A percentile compares a stretch with the other conserved stretches of the same genome.
These are phyloP conservation scores for Zophobas morio DNA, from an alignment of 1,140 invertebrate species.

Conservation along the genomic window DNA sequence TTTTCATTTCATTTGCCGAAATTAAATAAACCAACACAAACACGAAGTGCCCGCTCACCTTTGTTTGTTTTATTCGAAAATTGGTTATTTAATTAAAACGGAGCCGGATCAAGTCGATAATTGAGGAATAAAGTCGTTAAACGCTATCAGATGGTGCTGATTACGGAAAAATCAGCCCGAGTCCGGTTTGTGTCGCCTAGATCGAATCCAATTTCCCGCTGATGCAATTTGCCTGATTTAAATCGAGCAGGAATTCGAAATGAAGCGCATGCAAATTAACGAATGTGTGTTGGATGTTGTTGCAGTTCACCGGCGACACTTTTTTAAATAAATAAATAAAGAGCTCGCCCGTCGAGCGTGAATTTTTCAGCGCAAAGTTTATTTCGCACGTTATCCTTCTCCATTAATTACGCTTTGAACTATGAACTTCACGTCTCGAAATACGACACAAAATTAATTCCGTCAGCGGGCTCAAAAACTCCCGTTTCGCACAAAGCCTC, in stretches of 20 bases:
- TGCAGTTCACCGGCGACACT: too few species aligned
- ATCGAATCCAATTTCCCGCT: too few species aligned
- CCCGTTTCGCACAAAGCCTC: background rate
- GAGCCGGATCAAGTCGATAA: background rate
- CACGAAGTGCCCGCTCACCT: background rate
- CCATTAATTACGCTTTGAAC: background rate
- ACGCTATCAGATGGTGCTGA: background rate
- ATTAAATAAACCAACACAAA: background rate
- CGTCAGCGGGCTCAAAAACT: background rate
- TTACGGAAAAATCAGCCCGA: background rate
- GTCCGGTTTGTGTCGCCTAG: background rate
- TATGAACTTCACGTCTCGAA: background rate
- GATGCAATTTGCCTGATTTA: too few species aligned
- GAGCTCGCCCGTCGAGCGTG: background rate
- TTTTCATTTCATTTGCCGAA: background rate
- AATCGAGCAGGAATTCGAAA: too few species aligned
- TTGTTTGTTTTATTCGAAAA: background rate
- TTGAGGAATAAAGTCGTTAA: background rate
- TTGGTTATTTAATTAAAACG: background rate
- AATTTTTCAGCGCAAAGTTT: background rate
- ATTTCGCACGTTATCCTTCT: background rate
- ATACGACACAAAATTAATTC: background rate
- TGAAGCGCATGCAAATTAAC: too few species aligned
- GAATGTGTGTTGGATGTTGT: too few species aligned
- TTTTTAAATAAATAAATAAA: too few species aligned